phyloP scores from a whole-genome alignment of 2,888 invertebrate species.

The Plebejus anna region DNA sequence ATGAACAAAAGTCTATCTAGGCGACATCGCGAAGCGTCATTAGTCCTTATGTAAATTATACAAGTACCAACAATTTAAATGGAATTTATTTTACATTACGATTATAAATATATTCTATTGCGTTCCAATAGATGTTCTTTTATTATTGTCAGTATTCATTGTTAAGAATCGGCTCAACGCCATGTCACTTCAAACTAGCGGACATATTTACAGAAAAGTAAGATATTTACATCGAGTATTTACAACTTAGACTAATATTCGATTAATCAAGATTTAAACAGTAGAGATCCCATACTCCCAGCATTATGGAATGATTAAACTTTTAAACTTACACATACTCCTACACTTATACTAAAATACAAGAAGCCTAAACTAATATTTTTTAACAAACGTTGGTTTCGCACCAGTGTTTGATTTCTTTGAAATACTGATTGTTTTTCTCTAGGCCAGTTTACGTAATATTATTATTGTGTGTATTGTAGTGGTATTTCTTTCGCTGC shows the following conservation, averaged over 20 bases:
- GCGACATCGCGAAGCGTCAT: slow-evolving; percentile 20
- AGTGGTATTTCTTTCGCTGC: not conserved
- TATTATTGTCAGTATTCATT: slow-evolving; percentile 71
- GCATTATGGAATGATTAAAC: slow-evolving; percentile 72
- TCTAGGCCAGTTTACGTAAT: not conserved
- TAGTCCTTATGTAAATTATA: slow-evolving; percentile 31
- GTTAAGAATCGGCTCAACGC: slow-evolving; percentile 38
- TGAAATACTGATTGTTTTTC: slow-evolving; percentile 23
- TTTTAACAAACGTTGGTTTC: slow-evolving; percentile 32
- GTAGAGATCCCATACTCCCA: slow-evolving; percentile 73
- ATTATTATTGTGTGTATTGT: not conserved
- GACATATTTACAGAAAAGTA: slow-evolving; percentile 64
- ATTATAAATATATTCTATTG: slow-evolving; percentile 43
- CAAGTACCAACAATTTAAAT: slow-evolving; percentile 33
- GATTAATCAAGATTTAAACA: slow-evolving; percentile 73
- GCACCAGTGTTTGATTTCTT: slow-evolving; percentile 22
- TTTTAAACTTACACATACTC: slow-evolving; percentile 65
- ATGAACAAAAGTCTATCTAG: slow-evolving; percentile 20
- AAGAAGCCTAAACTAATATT: slow-evolving; percentile 51
- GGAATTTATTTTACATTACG: slow-evolving; percentile 25
- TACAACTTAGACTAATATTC: slow-evolving; percentile 60
- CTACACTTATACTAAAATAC: slow-evolving; percentile 63
- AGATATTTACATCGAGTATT: slow-evolving; percentile 49
- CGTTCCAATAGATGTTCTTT: slow-evolving; percentile 61
- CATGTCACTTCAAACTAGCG: slow-evolving; percentile 43